These are phyloP conservation scores for Pterostichus niger DNA, from an alignment of 2,888 invertebrate species.

Conservation along the genomic window DNA sequence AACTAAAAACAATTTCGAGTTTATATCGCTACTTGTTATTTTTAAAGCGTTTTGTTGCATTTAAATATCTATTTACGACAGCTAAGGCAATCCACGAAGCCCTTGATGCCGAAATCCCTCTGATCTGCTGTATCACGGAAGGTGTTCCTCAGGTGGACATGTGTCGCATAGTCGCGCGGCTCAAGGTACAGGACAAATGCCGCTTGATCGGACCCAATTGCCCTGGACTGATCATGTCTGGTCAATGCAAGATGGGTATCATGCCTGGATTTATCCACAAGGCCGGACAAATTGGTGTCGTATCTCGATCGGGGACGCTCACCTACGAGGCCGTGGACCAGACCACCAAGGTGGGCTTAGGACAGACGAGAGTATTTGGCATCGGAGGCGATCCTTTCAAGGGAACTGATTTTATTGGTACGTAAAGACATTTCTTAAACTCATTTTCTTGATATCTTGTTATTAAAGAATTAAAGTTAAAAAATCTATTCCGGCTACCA, in stretches of 20 bases:
- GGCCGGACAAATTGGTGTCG: conserved; percentile 85
- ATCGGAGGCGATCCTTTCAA: conserved; percentile 99
- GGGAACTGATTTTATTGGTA: conserved; percentile 94
- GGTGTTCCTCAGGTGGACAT: conserved; percentile 90
- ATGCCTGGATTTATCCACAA: conserved; percentile 92
- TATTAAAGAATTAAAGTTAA: no score
- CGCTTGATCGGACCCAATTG: conserved; percentile 91
- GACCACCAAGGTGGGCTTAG: conserved; percentile 86
- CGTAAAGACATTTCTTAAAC: neutral
- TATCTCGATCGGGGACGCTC: conserved; percentile 86
- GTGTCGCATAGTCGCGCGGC: conserved; percentile 86
- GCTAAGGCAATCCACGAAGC: conserved; percentile 87
- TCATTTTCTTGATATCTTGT: no score
- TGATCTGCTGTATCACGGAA: conserved; percentile 89
- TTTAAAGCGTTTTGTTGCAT: neutral
- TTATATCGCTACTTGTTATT: no score
- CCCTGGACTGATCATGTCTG: conserved; percentile 87
- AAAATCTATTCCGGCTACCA: no score
- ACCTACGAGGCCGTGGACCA: conserved; percentile 90
- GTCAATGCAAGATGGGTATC: conserved; percentile 90
- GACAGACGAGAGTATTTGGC: conserved; percentile 97
- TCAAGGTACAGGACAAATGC: conserved; percentile 83
- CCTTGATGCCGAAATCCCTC: conserved; percentile 86
- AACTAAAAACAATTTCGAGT: no score
- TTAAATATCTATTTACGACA: conserved; percentile 15